Conservation (phyloP, 2,888 invertebrate genomes). For the Busseola fusca region DNA sequence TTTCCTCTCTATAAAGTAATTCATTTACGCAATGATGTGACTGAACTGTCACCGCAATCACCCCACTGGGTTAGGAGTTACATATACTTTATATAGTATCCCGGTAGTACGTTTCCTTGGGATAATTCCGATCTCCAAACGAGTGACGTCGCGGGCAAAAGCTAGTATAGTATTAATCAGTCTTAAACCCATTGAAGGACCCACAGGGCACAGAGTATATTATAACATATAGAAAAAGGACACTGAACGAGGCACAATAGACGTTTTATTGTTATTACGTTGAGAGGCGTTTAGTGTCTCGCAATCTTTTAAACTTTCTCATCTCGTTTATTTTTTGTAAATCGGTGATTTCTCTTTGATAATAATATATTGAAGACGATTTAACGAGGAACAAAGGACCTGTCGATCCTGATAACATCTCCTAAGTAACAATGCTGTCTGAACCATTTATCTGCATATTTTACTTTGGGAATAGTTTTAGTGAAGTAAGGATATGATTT, state of each 20-base stretch:
- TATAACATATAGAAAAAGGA: too few species aligned
- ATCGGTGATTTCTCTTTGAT: not conserved
- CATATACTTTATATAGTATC: not conserved
- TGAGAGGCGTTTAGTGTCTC: not conserved
- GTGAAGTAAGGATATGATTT: too few species aligned
- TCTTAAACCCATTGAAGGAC: not conserved
- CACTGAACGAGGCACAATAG: not conserved
- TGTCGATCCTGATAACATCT: not conserved
- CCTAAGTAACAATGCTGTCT: not conserved
- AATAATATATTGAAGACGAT: not conserved
- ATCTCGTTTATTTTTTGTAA: not conserved
- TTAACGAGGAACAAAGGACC: not conserved
- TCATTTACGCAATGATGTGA: too few species aligned
- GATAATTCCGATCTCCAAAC: not conserved
- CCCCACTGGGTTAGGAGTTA: not conserved
- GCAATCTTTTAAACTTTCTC: not conserved
- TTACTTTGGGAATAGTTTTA: too few species aligned
- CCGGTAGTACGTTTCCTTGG: not conserved
- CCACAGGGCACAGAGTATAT: too few species aligned
- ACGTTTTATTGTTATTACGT: not conserved
- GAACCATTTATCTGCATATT: not conserved
- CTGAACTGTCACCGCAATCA: not conserved
- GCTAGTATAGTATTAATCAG: not conserved
- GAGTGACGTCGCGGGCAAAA: not conserved
- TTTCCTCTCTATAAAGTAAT: too few species aligned